Evolutionary conservation across 1,140 invertebrate species (phyloP).

Genomic region (Microplitis mediator): DNA sequence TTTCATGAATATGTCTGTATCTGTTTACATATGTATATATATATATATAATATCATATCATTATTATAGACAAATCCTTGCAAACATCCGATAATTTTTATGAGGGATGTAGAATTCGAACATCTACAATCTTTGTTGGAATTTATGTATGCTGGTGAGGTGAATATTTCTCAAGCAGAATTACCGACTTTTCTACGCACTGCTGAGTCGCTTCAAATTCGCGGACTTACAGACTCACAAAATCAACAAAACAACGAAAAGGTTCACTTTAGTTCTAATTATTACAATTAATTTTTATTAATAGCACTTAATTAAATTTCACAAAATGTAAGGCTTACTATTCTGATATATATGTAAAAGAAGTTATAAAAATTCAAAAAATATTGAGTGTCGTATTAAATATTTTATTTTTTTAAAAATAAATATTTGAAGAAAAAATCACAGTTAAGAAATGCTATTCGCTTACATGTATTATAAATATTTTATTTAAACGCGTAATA

Average conservation of each 20-base stretch:
- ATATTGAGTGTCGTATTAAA: too few relatives aligned
- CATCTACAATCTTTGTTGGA: constrained; percentile 79
- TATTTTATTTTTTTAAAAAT: too few relatives aligned
- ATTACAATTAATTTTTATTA: not conserved
- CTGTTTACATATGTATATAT: not conserved
- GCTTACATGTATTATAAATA: too few relatives aligned
- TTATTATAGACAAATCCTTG: constrained; percentile 80
- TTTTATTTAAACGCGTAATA: too few relatives aligned
- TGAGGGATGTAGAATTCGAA: constrained; percentile 78
- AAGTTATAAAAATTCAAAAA: too few relatives aligned
- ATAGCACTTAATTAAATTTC: not conserved
- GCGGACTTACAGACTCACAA: constrained; percentile 77
- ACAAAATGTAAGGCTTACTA: too few relatives aligned
- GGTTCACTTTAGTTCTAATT: constrained; percentile 37
- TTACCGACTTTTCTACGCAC: constrained; percentile 85
- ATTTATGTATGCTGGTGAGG: constrained; percentile 88
- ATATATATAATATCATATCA: not conserved
- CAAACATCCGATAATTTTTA: constrained; percentile 84
- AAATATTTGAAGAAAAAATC: too few relatives aligned
- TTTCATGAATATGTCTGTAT: not conserved
- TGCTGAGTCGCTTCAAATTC: constrained; percentile 85
- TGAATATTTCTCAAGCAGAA: constrained; percentile 88
- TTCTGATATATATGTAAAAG: too few relatives aligned
- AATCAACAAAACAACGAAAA: constrained; percentile 63
- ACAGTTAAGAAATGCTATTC: too few relatives aligned